Conservation (phyloP, 2,113 vertebrate species). For the Apus apus region DNA sequence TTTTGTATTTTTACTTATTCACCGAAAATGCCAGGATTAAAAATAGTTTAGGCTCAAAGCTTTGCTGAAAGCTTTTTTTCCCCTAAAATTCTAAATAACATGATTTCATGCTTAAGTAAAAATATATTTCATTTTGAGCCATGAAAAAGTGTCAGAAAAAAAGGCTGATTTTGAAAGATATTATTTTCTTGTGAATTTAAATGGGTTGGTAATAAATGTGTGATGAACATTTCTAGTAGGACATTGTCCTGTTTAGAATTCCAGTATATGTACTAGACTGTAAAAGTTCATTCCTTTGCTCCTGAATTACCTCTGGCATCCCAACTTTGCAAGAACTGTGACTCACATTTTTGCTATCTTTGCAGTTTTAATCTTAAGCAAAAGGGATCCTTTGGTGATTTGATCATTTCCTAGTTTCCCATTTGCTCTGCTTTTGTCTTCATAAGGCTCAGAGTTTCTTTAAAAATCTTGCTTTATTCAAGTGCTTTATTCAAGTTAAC, state of each 20-base stretch:
- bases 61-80: background rate
- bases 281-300: background rate
- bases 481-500: background rate
- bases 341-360: background rate
- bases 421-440: background rate
- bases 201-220: background rate
- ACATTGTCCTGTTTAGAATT: background rate
- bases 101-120: background rate
- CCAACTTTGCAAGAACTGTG: background rate
- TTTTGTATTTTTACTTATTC: conserved; percentile 25
- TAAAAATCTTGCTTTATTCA: background rate
- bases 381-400: background rate
- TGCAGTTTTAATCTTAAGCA: background rate
- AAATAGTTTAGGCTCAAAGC: background rate
- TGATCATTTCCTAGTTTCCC: background rate
- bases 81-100: background rate
- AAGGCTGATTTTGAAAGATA: background rate
- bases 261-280: background rate
- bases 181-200: background rate
- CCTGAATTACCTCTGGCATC: background rate
- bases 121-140: background rate
- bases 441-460: background rate
- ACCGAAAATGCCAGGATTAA: background rate
- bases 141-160: background rate
- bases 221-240: background rate